Evolutionary conservation across 2,797 vertebrate genomes (phyloP), one percentile per base, ranked within the genome.

Genomic region (Anableps anableps): DNA sequence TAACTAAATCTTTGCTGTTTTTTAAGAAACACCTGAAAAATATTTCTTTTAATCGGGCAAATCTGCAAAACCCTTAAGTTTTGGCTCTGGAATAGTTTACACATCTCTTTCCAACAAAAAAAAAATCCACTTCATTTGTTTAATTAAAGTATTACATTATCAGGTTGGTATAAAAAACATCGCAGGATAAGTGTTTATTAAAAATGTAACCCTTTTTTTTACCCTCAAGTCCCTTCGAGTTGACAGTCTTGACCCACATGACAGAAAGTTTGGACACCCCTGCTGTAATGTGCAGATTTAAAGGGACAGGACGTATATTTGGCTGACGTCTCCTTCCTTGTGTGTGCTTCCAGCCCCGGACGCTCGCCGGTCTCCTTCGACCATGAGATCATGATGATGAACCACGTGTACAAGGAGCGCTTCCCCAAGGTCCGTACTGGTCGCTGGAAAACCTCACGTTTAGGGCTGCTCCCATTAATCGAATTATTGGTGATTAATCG

Each of bases 371-470:
- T 98, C 93, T 97, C 97, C 82, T 99, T 97, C 87, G 98, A 99
- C 95, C 97, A 98, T 89, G 98, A 99, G 96, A 99, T 99, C 86
- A 96, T 99, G 93, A 99, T 99, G 98, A 99, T 99, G 98, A 99
- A 99, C 95, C 98, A 99, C 93, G 98, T 99, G 72, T 99, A 99
- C 95, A 99, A 99, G 94, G 98, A 99, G 95, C 95, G 98, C 79
- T 99, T 99, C 93, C 98, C 98, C 7, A 99, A 99, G 98, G 98
- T 99, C 91, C 89, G 96, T 83, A 76, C 71, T 19, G 41, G n/a
- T n/a, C n/a, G n/a, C n/a, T n/a, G 53, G 10, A 55, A 55, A 55
- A n/a, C 51, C 23, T 23, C 4, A 45, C n/a, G n/a, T n/a, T n/a
- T n/a, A n/a, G n/a, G n/a, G n/a, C n/a, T n/a, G n/a, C n/a, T n/a